Evolutionary conservation across 2,113 vertebrate species (phyloP).

Genomic region (Bathybates hornii): DNA sequence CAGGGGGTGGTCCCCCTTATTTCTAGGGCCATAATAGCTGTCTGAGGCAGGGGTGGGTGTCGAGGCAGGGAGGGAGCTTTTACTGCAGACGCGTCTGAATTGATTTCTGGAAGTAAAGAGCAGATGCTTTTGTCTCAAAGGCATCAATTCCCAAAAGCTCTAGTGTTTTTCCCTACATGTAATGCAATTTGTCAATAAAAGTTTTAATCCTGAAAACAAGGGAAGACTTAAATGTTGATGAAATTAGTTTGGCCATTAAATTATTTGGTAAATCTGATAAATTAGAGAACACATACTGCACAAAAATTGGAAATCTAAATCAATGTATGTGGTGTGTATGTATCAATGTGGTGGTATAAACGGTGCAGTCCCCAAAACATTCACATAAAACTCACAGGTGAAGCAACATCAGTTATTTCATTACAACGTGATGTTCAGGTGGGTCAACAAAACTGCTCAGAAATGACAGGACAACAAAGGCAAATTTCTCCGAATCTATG

Average conservation of each 20-base stretch:
- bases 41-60: neutral
- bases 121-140: conserved; percentile 25
- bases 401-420: neutral
- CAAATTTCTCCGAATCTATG: neutral
- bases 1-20: conserved; percentile 11
- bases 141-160: neutral
- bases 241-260: neutral
- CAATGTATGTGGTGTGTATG: neutral
- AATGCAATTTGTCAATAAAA: neutral
- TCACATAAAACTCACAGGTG: neutral
- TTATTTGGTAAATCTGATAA: neutral
- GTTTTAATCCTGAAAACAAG: neutral
- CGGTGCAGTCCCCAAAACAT: neutral
- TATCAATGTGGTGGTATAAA: neutral
- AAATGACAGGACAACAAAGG: neutral
- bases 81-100: conserved; percentile 37
- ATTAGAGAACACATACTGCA: neutral
- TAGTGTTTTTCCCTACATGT: neutral
- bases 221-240: neutral
- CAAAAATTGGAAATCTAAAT: neutral
- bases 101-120: conserved; percentile 15
- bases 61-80: neutral
- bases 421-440: neutral
- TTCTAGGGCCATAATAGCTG: conserved; percentile 33
- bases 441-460: neutral